Percentiles rank a stretch among this genome's conserved stretches.
These are phyloP conservation scores for Oscarella lobularis DNA, from an alignment of 37 sponge, comb jelly and placozoan species.

Conservation along the genomic window DNA sequence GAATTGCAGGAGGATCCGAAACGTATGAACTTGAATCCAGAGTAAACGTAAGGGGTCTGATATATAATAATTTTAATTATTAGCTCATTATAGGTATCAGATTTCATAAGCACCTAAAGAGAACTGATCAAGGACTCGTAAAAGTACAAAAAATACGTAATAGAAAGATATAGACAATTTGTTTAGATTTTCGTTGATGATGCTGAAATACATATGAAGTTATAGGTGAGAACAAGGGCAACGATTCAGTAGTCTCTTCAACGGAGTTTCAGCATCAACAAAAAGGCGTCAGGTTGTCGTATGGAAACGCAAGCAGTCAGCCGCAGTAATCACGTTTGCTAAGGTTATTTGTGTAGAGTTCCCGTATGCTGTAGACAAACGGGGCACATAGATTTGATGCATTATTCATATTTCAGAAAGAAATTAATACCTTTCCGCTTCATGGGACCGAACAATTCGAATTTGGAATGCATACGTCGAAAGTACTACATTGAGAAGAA, in stretches of 20 bases:
- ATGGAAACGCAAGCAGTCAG: background rate
- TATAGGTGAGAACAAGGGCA: slow-evolving; percentile 21
- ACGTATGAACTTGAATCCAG: slow-evolving; percentile 66
- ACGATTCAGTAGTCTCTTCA: no score
- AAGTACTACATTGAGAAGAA: no score
- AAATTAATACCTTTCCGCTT: slow-evolving; percentile 51
- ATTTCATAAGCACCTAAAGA: background rate
- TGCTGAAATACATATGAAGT: slow-evolving; percentile 33
- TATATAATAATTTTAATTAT: no score
- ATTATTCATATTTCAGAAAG: slow-evolving; percentile 54
- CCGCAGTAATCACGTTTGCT: background rate
- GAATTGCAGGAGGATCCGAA: slow-evolving; percentile 36
- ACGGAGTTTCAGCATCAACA: slow-evolving; percentile 7
- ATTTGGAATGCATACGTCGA: slow-evolving; percentile 28
- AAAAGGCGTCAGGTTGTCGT: slow-evolving; percentile 5
- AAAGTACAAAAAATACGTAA: background rate
- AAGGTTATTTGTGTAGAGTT: slow-evolving; percentile 18
- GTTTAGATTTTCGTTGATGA: slow-evolving; percentile 3
- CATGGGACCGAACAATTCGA: slow-evolving; percentile 53
- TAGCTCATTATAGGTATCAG: slow-evolving; percentile 1
- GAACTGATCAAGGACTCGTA: background rate
- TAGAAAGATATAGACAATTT: background rate
- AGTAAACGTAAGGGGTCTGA: slow-evolving; percentile 29
- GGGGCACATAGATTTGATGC: slow-evolving; percentile 35
- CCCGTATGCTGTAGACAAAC: slow-evolving; percentile 6